Conservation (phyloP, 1,140 invertebrate genomes). For the Schmidtea mediterranea region DNA sequence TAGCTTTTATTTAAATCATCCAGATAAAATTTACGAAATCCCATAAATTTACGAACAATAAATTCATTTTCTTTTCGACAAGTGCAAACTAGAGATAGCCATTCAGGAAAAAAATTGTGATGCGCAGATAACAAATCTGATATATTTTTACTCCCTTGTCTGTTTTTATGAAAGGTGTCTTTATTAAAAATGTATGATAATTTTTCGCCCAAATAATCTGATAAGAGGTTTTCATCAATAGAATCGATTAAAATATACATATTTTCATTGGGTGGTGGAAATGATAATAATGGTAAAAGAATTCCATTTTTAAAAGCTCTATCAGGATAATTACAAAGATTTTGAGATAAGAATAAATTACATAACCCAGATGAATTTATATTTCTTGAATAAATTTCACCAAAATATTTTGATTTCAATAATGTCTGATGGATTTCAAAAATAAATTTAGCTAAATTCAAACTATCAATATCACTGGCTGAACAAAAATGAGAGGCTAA, state of each 20-base stretch:
- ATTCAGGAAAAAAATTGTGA: constrained; percentile 67
- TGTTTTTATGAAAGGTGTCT: background rate
- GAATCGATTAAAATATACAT: constrained; percentile 63
- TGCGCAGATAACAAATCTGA: constrained; percentile 57
- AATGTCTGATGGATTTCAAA: constrained; percentile 51
- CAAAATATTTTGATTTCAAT: constrained; percentile 27
- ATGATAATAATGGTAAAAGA: constrained; percentile 50
- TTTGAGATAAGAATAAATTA: background rate
- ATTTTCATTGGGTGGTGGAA: constrained; percentile 46
- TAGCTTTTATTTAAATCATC: constrained; percentile 65
- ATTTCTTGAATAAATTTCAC: constrained; percentile 30
- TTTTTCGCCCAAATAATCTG: background rate
- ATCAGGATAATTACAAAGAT: constrained; percentile 37
- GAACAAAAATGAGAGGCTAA: constrained; percentile 24
- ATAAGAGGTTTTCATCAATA: constrained; percentile 43
- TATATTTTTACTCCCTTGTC: constrained; percentile 35
- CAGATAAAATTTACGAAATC: constrained; percentile 59
- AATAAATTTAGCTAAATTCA: constrained; percentile 55
- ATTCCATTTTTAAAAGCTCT: constrained; percentile 62
- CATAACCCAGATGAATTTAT: background rate
- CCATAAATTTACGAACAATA: constrained; percentile 64
- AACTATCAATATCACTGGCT: constrained; percentile 32
- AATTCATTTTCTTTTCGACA: constrained; percentile 48
- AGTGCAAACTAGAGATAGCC: constrained; percentile 64
- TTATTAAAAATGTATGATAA: background rate